Evolutionary conservation across 1,140 invertebrate genomes (phyloP).

Genomic region (Calliopsis andreniformis): DNA sequence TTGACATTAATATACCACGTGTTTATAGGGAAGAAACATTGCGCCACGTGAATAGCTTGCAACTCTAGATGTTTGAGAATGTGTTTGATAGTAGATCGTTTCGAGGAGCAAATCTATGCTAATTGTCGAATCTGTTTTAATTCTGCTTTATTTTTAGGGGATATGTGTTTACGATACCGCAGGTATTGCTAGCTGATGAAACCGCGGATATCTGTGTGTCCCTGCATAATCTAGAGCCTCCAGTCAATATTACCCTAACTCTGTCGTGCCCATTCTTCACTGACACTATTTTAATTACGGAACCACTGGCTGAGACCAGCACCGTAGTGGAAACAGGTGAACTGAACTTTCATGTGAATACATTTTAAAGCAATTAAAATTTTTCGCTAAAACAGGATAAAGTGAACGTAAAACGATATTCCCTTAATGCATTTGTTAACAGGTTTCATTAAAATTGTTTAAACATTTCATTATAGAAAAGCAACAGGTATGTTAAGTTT

Average conservation of each 20-base stretch:
- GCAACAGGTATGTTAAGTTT: too few species aligned
- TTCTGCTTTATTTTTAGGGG: constrained; percentile 67
- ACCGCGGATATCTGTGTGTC: constrained; percentile 78
- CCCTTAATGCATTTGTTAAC: too few species aligned
- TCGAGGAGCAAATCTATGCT: neutral
- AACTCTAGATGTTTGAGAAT: too few species aligned
- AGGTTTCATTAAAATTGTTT: too few species aligned
- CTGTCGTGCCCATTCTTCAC: constrained; percentile 67
- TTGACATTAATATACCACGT: too few species aligned
- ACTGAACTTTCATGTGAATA: constrained; percentile 3
- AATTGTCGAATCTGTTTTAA: neutral
- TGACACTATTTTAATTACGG: constrained; percentile 66
- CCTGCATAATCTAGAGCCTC: constrained; percentile 78
- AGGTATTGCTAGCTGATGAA: constrained; percentile 75
- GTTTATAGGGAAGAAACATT: too few species aligned
- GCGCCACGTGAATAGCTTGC: too few species aligned
- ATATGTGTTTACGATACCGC: constrained; percentile 80
- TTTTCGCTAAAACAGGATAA: too few species aligned
- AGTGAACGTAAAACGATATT: too few species aligned
- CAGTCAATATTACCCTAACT: constrained; percentile 75
- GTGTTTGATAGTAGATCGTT: neutral
- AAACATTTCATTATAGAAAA: too few species aligned
- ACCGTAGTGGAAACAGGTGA: constrained; percentile 72
- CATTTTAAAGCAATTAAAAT: too few species aligned
- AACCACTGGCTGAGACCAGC: constrained; percentile 69